These are phyloP conservation scores for Leistus spinibarbis DNA, from an alignment of 2,888 invertebrate species.

Conservation along the genomic window DNA sequence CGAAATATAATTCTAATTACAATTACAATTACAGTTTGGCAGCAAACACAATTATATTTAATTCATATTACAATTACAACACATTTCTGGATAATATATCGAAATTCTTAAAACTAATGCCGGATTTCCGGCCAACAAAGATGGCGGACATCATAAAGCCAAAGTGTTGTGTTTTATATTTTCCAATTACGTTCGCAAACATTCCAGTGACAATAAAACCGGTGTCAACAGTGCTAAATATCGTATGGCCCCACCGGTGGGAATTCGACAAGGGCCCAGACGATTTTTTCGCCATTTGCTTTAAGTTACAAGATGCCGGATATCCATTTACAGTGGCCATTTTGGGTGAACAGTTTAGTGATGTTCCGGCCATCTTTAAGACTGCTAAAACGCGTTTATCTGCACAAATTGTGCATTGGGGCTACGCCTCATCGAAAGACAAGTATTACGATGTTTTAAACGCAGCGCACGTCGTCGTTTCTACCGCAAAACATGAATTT, in stretches of 20 bases:
- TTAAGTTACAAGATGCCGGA: constrained; percentile 59
- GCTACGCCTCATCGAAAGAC: constrained; percentile 61
- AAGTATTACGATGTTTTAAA: constrained; percentile 64
- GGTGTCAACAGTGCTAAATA: constrained; percentile 59
- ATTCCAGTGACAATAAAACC: constrained; percentile 41
- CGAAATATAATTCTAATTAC: constrained; percentile 9
- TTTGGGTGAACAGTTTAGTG: constrained; percentile 67
- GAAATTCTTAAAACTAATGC: constrained; percentile 67
- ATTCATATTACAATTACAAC: constrained; percentile 71
- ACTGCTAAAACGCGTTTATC: constrained; percentile 59
- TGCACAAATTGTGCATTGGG: constrained; percentile 64
- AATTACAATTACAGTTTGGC: constrained; percentile 60
- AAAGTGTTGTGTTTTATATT: constrained; percentile 69
- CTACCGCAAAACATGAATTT: constrained; percentile 77
- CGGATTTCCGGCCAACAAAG: constrained; percentile 66
- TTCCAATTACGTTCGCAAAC: constrained; percentile 46
- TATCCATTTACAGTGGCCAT: constrained; percentile 65
- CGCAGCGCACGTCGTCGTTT: constrained; percentile 69
- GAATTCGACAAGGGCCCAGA: constrained; percentile 79
- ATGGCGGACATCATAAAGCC: constrained; percentile 61
- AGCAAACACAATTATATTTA: constrained; percentile 72
- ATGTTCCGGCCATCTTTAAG: constrained; percentile 66
- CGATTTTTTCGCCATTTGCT: constrained; percentile 63
- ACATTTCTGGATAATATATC: constrained; percentile 68
- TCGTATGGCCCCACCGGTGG: constrained; percentile 81